phyloP scores from a whole-genome alignment of 2,113 vertebrate genomes.

The Suricata suricatta region DNA sequence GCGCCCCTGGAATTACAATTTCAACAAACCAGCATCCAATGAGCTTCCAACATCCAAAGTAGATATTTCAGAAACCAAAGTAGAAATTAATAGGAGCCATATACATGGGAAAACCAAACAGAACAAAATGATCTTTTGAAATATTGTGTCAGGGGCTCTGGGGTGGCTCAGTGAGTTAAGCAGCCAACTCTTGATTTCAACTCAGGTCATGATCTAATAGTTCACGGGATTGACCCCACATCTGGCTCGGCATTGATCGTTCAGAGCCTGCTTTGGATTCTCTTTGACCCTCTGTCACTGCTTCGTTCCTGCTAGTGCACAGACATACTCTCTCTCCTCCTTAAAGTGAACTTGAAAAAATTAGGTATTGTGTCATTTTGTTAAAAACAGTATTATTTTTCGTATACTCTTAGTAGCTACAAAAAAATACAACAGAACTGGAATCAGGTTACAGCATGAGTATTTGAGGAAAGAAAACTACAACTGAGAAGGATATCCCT shows the following conservation, averaged over 20 bases:
- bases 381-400: background rate
- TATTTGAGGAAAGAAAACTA: slow-evolving; percentile 16
- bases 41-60: background rate
- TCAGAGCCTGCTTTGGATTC: no score
- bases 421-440: background rate
- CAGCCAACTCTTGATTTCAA: no score
- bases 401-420: background rate
- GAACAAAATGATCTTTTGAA: background rate
- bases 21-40: background rate
- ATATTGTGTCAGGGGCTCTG: background rate
- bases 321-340: no score
- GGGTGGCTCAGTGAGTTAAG: no score
- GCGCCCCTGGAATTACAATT: background rate
- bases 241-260: no score
- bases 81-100: background rate
- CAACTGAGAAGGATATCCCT: background rate
- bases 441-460: background rate
- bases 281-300: no score
- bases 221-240: no score
- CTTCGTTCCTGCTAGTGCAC: no score
- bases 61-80: background rate
- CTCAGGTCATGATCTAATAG: no score
- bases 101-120: background rate
- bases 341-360: no score
- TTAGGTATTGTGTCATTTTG: background rate